Conservation (phyloP, 2,797 vertebrate genomes). For the Gymnothorax javanicus region DNA sequence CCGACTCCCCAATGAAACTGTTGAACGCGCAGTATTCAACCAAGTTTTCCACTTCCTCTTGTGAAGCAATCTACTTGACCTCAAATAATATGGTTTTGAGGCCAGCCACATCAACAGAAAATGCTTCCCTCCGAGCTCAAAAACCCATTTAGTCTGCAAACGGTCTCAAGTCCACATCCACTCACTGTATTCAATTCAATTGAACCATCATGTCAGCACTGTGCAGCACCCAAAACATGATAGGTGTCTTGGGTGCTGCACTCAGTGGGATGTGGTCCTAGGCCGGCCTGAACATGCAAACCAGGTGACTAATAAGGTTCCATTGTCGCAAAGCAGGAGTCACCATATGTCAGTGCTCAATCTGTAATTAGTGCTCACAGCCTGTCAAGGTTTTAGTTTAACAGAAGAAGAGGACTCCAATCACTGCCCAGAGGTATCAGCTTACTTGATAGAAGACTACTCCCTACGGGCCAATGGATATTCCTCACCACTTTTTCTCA, state of each 20-base stretch:
- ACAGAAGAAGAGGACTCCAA: not conserved
- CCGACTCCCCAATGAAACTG: not conserved
- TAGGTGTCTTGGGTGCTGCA: too few species aligned
- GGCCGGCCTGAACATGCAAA: not conserved
- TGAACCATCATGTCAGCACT: not conserved
- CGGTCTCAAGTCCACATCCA: not conserved
- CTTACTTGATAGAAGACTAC: too few species aligned
- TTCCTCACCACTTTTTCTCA: too few species aligned
- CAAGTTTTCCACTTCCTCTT: not conserved
- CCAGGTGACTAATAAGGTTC: not conserved
- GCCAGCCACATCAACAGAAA: too few species aligned
- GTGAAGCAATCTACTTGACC: not conserved
- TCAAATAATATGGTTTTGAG: not conserved
- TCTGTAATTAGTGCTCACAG: not conserved
- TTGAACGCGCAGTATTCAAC: not conserved
- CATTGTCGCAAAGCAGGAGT: not conserved
- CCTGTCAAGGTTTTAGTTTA: not conserved
- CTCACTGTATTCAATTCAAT: not conserved
- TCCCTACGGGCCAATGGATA: too few species aligned
- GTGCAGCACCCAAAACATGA: not conserved
- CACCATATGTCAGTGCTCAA: not conserved
- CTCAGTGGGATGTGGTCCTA: not conserved
- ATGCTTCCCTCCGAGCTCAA: not conserved
- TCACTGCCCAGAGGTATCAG: too few species aligned
- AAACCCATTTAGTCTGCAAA: not conserved